Percentiles rank a stretch among this genome's conserved stretches.
Conservation (phyloP, 2,888 invertebrate species). For the Hirtodrosophila alboralis region DNA sequence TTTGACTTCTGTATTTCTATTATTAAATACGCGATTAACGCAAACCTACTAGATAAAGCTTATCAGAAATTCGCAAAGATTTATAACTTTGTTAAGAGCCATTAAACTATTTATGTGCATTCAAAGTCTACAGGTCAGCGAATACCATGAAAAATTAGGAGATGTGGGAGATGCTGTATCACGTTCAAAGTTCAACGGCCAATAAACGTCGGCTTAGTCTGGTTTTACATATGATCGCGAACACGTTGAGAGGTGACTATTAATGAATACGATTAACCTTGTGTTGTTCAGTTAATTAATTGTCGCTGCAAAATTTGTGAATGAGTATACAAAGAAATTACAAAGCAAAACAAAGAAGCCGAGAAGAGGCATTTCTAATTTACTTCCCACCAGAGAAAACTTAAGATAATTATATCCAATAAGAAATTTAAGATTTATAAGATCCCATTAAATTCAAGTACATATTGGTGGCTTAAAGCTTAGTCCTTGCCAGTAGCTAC, state of each 20-base stretch:
- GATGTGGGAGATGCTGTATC: constrained; percentile 5
- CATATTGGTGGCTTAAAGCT: no score
- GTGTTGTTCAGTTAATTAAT: constrained; percentile 10
- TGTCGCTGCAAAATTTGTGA: constrained; percentile 22
- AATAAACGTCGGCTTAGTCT: no score
- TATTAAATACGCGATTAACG: constrained; percentile 27
- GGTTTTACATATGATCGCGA: background rate
- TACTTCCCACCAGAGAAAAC: no score
- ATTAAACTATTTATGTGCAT: constrained; percentile 1
- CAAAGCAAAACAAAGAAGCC: constrained; percentile 55
- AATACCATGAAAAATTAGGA: constrained; percentile 2
- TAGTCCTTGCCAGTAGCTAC: no score
- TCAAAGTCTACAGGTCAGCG: constrained; percentile 41
- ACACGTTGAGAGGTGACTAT: background rate
- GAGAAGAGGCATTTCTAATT: constrained; percentile 5
- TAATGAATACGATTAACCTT: constrained; percentile 25
- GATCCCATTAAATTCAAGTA: no score
- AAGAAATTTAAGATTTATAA: no score
- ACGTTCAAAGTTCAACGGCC: constrained; percentile 38
- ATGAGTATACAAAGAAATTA: constrained; percentile 28
- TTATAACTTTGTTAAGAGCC: constrained; percentile 41
- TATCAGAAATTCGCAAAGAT: constrained; percentile 38
- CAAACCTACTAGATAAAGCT: constrained; percentile 56
- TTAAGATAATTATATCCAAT: no score
- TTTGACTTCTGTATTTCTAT: constrained; percentile 21